A percentile compares a stretch with the other conserved stretches of the same genome.
Evolutionary conservation across 2,113 vertebrate genomes (phyloP).

Genomic region (Semnornis frantzii): DNA sequence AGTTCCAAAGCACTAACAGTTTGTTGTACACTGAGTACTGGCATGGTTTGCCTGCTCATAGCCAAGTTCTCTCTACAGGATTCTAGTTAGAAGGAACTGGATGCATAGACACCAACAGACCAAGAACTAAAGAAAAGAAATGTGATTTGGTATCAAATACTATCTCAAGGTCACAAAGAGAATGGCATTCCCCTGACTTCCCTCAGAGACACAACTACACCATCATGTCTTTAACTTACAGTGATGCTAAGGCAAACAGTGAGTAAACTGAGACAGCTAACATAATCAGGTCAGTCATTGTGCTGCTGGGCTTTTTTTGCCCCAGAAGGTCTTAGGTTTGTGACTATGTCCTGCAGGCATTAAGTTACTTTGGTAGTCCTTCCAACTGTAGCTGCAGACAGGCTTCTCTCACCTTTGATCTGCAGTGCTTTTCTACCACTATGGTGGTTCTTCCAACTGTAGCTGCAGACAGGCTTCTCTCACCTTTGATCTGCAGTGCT

Average conservation of each 20-base stretch:
- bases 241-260: not conserved
- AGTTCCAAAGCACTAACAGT: not conserved
- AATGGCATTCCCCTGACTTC: not conserved
- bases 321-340: not conserved
- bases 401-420: not conserved
- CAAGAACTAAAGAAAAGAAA: not conserved
- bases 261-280: not conserved
- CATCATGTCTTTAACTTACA: not conserved
- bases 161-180: not conserved
- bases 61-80: not conserved
- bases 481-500: not conserved
- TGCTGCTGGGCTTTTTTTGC: not conserved
- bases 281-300: not conserved
- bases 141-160: not conserved
- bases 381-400: not conserved
- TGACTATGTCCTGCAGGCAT: not conserved
- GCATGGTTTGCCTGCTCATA: not conserved
- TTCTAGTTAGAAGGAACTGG: not conserved
- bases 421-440: not conserved
- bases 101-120: not conserved
- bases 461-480: not conserved
- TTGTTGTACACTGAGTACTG: not conserved
- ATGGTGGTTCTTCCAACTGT: not conserved
- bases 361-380: not conserved
- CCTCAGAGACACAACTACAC: not conserved